Conservation (phyloP, 2,797 vertebrate genomes). For the Clarias fuscus region DNA sequence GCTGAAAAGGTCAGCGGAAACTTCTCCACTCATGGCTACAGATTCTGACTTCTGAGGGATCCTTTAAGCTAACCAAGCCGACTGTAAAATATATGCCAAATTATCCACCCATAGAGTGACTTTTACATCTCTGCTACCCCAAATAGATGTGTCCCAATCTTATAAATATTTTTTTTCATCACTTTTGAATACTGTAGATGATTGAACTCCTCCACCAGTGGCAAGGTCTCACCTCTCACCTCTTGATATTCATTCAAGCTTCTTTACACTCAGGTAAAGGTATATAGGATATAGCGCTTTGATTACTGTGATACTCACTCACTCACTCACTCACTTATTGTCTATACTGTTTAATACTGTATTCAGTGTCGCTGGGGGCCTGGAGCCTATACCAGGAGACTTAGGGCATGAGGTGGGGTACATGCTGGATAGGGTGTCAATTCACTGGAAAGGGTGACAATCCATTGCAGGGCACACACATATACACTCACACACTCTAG, state of each 20-base stretch:
- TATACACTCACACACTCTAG: too few relatives aligned
- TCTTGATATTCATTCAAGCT: neutral
- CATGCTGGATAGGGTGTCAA: too few relatives aligned
- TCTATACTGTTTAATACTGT: too few relatives aligned
- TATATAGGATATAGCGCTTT: too few relatives aligned
- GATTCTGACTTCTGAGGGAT: constrained; percentile 2
- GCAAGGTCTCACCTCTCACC: neutral
- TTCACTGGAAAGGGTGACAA: too few relatives aligned
- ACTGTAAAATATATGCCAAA: neutral
- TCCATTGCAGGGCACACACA: too few relatives aligned
- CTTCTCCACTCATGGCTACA: neutral
- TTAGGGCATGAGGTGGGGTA: too few relatives aligned
- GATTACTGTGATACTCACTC: too few relatives aligned
- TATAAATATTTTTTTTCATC: neutral
- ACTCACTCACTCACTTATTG: too few relatives aligned
- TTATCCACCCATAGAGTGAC: neutral
- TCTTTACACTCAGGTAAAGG: neutral
- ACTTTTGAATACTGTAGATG: neutral
- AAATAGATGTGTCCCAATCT: neutral
- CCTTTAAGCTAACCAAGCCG: neutral
- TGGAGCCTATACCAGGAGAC: too few relatives aligned
- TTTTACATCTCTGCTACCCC: neutral
- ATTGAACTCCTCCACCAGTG: neutral
- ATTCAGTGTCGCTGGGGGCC: too few relatives aligned
- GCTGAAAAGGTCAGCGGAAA: neutral